Percentiles rank a stretch among this genome's conserved stretches.
Evolutionary conservation across 2,888 invertebrate genomes (phyloP).

Genomic region (Agapostemon virescens): DNA sequence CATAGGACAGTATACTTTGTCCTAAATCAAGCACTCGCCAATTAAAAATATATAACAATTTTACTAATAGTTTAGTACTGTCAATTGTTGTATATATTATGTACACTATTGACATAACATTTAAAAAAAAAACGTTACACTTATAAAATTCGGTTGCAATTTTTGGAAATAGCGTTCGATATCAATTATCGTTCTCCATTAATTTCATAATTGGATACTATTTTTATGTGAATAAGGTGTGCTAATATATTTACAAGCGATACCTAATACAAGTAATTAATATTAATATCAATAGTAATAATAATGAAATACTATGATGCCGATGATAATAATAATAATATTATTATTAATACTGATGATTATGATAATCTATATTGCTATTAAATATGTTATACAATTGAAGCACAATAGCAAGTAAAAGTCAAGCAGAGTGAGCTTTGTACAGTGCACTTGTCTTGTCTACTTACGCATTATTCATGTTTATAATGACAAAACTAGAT

Average conservation of each 20-base stretch:
- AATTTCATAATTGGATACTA: slow-evolving; percentile 51
- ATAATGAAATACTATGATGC: slow-evolving; percentile 40
- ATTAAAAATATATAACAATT: slow-evolving; percentile 58
- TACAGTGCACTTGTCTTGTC: slow-evolving; percentile 67
- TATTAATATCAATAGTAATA: slow-evolving; percentile 55
- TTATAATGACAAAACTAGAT: slow-evolving; percentile 60
- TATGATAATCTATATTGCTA: slow-evolving; percentile 58
- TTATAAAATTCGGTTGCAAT: slow-evolving; percentile 42
- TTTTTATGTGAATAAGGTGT: slow-evolving; percentile 60
- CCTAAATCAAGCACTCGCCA: slow-evolving; percentile 56
- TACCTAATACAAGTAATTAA: slow-evolving; percentile 58
- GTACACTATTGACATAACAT: slow-evolving; percentile 63
- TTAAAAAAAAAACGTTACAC: slow-evolving; percentile 26
- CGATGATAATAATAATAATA: slow-evolving; percentile 46
- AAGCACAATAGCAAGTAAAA: slow-evolving; percentile 57
- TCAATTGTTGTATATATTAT: slow-evolving; percentile 68
- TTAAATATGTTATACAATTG: slow-evolving; percentile 56
- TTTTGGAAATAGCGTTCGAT: slow-evolving; percentile 40
- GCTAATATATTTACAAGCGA: slow-evolving; percentile 66
- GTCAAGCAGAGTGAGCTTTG: slow-evolving; percentile 64
- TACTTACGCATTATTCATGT: slow-evolving; percentile 58
- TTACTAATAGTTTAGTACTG: slow-evolving; percentile 67
- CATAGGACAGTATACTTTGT: slow-evolving; percentile 50
- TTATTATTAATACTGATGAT: slow-evolving; percentile 38
- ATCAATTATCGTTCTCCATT: slow-evolving; percentile 33